Conservation (phyloP, 2,113 vertebrate species). For the Myxocyprinus asiaticus region DNA sequence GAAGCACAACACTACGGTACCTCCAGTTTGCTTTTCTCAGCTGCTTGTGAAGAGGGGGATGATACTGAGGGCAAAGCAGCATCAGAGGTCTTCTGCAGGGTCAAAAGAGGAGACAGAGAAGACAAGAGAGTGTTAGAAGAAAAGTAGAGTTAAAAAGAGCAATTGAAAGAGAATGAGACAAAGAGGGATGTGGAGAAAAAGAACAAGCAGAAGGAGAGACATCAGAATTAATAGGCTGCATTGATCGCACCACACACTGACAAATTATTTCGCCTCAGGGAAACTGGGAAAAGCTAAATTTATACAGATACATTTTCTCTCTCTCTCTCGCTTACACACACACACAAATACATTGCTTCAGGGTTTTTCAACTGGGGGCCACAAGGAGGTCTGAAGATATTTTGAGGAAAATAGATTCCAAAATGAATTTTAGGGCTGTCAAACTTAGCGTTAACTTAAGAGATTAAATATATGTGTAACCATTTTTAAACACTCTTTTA, state of each 20-base stretch:
- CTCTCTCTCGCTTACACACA: too few relatives aligned
- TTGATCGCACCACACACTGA: conserved; percentile 15
- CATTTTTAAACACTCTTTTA: too few relatives aligned
- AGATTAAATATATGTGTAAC: too few relatives aligned
- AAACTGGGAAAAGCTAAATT: conserved; percentile 29
- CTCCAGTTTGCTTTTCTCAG: conserved; percentile 91
- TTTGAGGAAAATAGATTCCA: too few relatives aligned
- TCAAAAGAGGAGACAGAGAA: conserved; percentile 35
- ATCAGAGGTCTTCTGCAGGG: conserved; percentile 85
- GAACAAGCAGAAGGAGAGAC: conserved; percentile 59
- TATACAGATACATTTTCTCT: conserved; percentile 11
- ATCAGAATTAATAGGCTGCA: conserved; percentile 57
- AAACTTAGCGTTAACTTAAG: too few relatives aligned
- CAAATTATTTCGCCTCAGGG: conserved; percentile 40
- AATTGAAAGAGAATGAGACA: conserved; percentile 60
- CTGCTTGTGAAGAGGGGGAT: conserved; percentile 84
- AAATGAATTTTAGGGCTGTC: too few relatives aligned
- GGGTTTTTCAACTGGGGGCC: too few relatives aligned
- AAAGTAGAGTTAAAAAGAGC: conserved; percentile 59
- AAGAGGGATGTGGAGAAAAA: conserved; percentile 57
- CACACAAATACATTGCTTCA: too few relatives aligned
- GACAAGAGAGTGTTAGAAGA: conserved; percentile 55
- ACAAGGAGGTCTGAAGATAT: too few relatives aligned
- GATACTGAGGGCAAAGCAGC: conserved; percentile 82
- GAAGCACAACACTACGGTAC: conserved; percentile 65